These are phyloP conservation scores for Colistium nudipinnis DNA, from an alignment of 2,113 vertebrate species.

Conservation along the genomic window DNA sequence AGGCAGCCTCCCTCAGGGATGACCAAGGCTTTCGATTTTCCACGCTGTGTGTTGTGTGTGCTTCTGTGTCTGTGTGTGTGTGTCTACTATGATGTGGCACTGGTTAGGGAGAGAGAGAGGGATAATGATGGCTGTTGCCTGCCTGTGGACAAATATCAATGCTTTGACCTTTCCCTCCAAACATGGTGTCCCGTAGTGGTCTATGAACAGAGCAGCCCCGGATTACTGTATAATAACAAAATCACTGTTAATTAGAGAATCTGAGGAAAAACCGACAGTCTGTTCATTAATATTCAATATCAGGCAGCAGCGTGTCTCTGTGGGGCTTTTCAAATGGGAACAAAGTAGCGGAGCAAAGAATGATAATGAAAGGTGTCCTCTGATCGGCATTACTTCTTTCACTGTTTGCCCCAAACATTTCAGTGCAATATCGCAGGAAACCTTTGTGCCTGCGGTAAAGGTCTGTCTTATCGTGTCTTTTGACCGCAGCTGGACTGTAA, in stretches of 20 bases:
- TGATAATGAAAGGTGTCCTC: neutral
- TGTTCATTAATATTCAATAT: neutral
- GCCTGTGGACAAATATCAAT: slow-evolving; percentile 33
- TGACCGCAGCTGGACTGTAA: neutral
- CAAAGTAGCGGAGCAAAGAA: neutral
- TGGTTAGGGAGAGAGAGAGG: slow-evolving; percentile 5
- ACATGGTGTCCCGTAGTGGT: slow-evolving; percentile 17
- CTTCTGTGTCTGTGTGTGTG: slow-evolving; percentile 8
- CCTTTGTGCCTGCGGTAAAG: neutral
- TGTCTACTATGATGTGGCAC: neutral
- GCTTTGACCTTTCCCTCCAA: slow-evolving; percentile 38
- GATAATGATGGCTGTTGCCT: slow-evolving; percentile 37
- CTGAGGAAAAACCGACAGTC: neutral
- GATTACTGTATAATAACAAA: neutral
- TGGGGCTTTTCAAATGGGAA: neutral
- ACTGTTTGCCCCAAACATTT: neutral
- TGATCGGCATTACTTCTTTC: no score
- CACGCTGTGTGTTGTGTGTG: neutral
- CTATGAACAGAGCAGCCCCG: no score
- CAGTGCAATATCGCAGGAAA: neutral
- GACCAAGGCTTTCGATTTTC: slow-evolving; percentile 57
- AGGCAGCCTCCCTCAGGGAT: slow-evolving; percentile 43
- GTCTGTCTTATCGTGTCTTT: neutral
- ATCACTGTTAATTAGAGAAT: slow-evolving; percentile 8
- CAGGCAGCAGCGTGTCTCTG: neutral